A percentile compares a stretch with the other conserved stretches of the same genome.
Evolutionary conservation across 2,888 invertebrate genomes (phyloP).

Genomic region (Byasa hedistus): DNA sequence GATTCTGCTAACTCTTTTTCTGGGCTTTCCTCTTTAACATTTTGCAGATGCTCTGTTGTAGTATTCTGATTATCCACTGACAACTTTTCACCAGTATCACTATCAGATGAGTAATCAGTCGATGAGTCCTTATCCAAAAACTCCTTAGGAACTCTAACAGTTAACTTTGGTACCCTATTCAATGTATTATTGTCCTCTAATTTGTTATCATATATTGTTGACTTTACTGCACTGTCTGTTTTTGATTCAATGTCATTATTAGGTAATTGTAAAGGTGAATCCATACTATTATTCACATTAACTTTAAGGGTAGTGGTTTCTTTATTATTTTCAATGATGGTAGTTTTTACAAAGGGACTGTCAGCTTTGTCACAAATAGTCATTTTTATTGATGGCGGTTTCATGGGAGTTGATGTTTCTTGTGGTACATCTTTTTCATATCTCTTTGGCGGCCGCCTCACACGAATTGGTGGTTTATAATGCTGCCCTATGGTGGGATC

Average conservation of each 20-base stretch:
- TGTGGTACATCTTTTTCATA: conserved; percentile 56
- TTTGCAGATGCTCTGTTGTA: conserved; percentile 41
- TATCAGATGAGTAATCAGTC: conserved; percentile 77
- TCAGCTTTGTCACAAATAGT: conserved; percentile 76
- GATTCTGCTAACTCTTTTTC: conserved; percentile 32
- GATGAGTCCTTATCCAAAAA: conserved; percentile 77
- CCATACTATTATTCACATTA: conserved; percentile 66
- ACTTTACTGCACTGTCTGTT: conserved; percentile 62
- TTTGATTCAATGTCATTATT: conserved; percentile 55
- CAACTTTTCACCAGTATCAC: conserved; percentile 81
- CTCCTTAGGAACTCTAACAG: conserved; percentile 83
- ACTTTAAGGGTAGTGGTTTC: conserved; percentile 60
- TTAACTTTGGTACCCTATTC: conserved; percentile 84
- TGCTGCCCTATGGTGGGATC: conserved; percentile 69
- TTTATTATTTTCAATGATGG: conserved; percentile 66
- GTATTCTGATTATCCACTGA: conserved; percentile 77
- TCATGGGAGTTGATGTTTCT: conserved; percentile 45
- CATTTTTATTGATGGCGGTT: conserved; percentile 71
- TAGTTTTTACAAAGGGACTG: conserved; percentile 72
- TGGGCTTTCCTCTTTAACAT: conserved; percentile 34
- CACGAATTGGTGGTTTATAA: conserved; percentile 64
- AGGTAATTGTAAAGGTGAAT: conserved; percentile 38
- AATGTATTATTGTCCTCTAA: conserved; percentile 67
- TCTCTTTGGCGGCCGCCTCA: conserved; percentile 68
- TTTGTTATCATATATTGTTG: conserved; percentile 75